Evolutionary conservation across 2,888 invertebrate genomes (phyloP).

Genomic region (Cyaniris semiargus): DNA sequence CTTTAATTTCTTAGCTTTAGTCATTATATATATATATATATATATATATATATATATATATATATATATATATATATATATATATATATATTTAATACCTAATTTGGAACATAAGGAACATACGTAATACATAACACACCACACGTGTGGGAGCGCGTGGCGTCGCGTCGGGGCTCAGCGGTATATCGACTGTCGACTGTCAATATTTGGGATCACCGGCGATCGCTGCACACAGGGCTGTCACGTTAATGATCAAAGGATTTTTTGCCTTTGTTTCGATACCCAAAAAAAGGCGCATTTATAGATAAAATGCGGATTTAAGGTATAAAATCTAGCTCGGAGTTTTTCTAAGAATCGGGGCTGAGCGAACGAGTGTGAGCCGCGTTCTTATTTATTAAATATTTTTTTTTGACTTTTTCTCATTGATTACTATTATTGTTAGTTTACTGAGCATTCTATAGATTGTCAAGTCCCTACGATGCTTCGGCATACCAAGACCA

Average conservation of each 20-base stretch:
- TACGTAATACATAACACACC: not conserved
- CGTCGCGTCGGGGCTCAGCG: conserved; percentile 10
- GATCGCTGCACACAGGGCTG: conserved; percentile 44
- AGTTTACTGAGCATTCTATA: too few species aligned
- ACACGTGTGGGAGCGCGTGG: conserved; percentile 22
- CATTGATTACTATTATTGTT: too few species aligned
- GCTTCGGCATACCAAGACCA: too few species aligned
- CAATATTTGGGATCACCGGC: conserved; percentile 63
- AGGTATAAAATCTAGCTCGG: not conserved
- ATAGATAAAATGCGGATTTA: not conserved
- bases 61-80: too few species aligned
- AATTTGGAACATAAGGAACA: not conserved
- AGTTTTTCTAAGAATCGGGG: not conserved
- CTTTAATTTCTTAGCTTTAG: too few species aligned
- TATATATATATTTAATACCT: too few species aligned
- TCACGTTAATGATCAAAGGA: not conserved
- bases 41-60: too few species aligned
- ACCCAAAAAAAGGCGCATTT: not conserved
- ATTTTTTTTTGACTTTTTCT: too few species aligned
- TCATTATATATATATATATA: too few species aligned
- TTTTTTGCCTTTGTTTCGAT: not conserved
- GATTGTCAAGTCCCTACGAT: too few species aligned
- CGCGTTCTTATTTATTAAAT: too few species aligned
- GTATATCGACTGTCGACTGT: conserved; percentile 45
- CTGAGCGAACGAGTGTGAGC: not conserved